Percentiles rank a stretch among this genome's conserved stretches.
phyloP scores from a whole-genome alignment of 1,140 invertebrate species.

The Anagrus nilaparvatae region DNA sequence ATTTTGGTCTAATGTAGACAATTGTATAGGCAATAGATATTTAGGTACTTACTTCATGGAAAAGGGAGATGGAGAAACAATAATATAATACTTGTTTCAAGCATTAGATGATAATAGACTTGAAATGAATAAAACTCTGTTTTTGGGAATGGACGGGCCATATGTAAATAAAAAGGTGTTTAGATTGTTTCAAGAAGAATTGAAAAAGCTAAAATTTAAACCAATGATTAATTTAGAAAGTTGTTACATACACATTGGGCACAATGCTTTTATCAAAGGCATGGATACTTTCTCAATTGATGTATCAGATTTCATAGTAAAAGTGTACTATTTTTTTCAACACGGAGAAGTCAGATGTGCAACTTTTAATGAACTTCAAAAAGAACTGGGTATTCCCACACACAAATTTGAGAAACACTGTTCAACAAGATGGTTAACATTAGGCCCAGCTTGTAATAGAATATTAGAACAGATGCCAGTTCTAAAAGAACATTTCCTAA shows the following conservation, averaged over 20 bases:
- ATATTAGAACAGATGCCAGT: background rate
- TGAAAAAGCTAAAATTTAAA: background rate
- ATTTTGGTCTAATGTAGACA: no score
- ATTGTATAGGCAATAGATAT: no score
- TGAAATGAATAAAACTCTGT: no score
- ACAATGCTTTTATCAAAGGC: background rate
- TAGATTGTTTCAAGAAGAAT: background rate
- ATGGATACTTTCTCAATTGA: background rate
- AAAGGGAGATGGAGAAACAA: no score
- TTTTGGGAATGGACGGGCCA: no score
- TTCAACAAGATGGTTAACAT: background rate
- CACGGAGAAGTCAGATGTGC: background rate
- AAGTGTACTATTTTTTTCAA: conserved; percentile 1
- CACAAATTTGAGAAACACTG: background rate
- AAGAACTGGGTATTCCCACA: background rate
- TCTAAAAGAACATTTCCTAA: background rate
- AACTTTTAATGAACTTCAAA: background rate
- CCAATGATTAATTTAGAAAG: background rate
- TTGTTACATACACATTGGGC: background rate
- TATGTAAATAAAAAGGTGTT: background rate
- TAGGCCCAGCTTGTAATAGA: background rate
- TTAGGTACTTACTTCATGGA: no score
- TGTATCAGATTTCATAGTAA: background rate
- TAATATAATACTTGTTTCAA: no score
- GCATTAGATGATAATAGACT: no score